Base-by-base conservation (phyloP, 2,888 invertebrate species). In the Camptogramma bilineatum region DNA sequence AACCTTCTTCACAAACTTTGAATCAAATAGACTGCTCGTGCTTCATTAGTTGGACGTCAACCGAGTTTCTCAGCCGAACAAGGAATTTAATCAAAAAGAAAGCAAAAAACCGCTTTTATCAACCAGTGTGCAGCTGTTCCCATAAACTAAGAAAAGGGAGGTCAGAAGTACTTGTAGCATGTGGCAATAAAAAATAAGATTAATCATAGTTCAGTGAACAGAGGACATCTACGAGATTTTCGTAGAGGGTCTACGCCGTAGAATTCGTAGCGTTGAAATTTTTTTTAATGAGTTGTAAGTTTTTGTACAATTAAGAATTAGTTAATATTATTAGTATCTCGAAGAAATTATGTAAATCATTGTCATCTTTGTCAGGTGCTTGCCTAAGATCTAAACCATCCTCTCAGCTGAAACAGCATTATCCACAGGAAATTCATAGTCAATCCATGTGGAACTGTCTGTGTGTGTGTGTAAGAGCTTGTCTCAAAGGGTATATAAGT, bases 1-100 rank as follows among this genome's bases (percentile, higher is more conserved):
- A 9, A 4, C 4, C 9, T 39, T 39, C 13, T 39, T 9, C 9
- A 39, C 13, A 39, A 39, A 39, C 34, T 39, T 39, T 13, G 3
- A 39, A 13, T 28, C 34, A 39, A 39, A 39, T 34, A 10, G 10
- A 34, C 34, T 39, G 4, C 13, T 10, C 13, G 34, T 3, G 2
- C 34, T 2, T 34, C 13, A 13, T 34, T 39, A 13, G 34, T 39
- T 13, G 2, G 13, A 3, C 34, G 13, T 13, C 34, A 39, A 39
- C 10, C 0, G 13, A 39, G 34, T 39, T 39, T 48, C 21, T 21
- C 21, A 48, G 10, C n/a, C 48, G n/a, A 48, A 24, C 28, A 46
- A 54, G 44, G 62, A 72, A 70, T 74, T 74, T 75, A 80, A 79
- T 77, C 71, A 77, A 42, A 73, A 71, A 64, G 24, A 53, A 52